These are phyloP conservation scores for Lepidocyrtoides sp. DNA, from an alignment of 2,888 invertebrate species.

Conservation along the genomic window DNA sequence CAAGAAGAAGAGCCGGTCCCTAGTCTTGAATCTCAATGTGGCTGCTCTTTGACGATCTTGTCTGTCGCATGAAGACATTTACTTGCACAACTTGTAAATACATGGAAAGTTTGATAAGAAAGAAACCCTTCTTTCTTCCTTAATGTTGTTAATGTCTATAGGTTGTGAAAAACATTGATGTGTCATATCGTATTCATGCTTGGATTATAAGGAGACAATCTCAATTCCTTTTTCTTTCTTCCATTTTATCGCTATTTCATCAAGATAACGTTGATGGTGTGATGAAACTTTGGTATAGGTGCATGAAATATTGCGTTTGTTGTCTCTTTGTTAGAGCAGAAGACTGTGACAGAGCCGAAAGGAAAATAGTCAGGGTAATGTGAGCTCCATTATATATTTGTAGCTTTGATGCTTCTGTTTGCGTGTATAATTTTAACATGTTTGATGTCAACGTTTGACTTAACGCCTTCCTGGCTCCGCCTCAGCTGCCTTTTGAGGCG, in stretches of 20 bases:
- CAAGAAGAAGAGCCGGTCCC: background rate
- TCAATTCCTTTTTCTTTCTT: background rate
- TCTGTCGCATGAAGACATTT: background rate
- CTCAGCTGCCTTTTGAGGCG: background rate
- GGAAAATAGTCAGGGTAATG: background rate
- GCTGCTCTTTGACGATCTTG: background rate
- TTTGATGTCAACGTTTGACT: constrained; percentile 48
- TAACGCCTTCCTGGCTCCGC: constrained; percentile 41
- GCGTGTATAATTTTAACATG: constrained; percentile 24
- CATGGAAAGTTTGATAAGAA: background rate
- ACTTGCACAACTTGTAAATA: background rate
- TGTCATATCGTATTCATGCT: constrained; percentile 21
- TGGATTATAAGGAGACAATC: constrained; percentile 30
- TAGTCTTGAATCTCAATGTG: background rate
- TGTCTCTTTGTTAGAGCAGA: background rate
- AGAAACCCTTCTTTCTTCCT: background rate
- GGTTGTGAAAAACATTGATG: constrained; percentile 1
- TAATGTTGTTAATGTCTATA: constrained; percentile 32
- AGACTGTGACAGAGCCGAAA: background rate
- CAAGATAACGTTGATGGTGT: constrained; percentile 12
- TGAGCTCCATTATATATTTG: background rate
- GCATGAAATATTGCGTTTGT: background rate
- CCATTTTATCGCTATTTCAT: constrained; percentile 20
- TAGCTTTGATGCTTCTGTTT: constrained; percentile 2
- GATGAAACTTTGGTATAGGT: constrained; percentile 30